Evolutionary conservation across 2,888 invertebrate genomes (phyloP), one percentile per base, ranked within the genome.

Genomic region (Apotomis betuletana): DNA sequence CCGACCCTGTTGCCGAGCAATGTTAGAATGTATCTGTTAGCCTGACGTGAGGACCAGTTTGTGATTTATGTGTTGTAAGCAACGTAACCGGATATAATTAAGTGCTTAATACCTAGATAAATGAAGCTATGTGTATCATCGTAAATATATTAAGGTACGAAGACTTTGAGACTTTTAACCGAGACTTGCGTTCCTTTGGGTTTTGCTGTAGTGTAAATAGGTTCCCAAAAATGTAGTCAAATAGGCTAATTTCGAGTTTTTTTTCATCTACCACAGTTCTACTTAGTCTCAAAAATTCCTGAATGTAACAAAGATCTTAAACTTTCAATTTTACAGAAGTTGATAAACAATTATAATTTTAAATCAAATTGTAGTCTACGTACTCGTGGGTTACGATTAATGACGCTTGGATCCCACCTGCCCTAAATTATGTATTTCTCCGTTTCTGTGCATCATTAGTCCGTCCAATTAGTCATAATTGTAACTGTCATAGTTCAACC

Each of bases 1-100:
- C 80, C 74, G 74, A 80, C 79, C 73, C 75, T 63, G 76, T 77
- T 77, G 73, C 76, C 74, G 77, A 76, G 68, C 54, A 77, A 74
- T 74, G 57, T 67, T 52, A 78, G 78, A 80, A 27, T 78, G 78
- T 76, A 76, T 82, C 77, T 79, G 76, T 79, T 82, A 78, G 74
- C 73, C 73, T 71, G 77, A 69, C 73, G 67, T 75, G 57, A 76
- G 74, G 70, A 72, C 70, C 69, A 71, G 68, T 69, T 74, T 72
- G 75, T 77, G 80, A 78, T 80, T 78, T 79, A 79, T 79, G 75
- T 70, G 74, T 72, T 10, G 38, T 54, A 36, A 27, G 27, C 27
- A 27, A 49, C 49, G 5, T 49, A 49, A 5, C 8, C 4, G 3
- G 10, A 6, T 49, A 3, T 1, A n/a, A n/a, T n/a, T n/a, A 49